phyloP scores from a whole-genome alignment of 1,140 invertebrate species.

The Ctenoplectra terminalis region DNA sequence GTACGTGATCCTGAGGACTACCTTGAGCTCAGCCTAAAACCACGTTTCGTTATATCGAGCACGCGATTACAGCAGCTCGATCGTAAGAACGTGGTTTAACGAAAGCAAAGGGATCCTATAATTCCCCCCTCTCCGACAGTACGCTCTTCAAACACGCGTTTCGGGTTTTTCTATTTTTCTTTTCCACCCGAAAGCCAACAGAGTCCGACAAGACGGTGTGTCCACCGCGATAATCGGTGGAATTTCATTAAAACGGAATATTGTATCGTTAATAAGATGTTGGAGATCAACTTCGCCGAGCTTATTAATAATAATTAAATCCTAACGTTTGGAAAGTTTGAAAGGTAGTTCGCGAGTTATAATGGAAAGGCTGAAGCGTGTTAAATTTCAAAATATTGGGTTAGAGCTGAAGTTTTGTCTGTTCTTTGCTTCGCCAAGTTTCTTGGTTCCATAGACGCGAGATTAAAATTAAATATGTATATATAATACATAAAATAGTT shows the following conservation, averaged over 20 bases:
- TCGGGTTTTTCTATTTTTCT: not conserved
- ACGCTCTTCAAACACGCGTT: conserved; percentile 49
- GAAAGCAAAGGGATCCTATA: conserved; percentile 55
- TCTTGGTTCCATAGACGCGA: too few species aligned
- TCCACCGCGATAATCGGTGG: not conserved
- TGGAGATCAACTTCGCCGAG: not conserved
- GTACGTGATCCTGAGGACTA: conserved; percentile 61
- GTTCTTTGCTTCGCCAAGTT: too few species aligned
- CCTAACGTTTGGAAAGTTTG: not conserved
- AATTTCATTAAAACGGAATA: conserved; percentile 8
- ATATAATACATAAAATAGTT: too few species aligned
- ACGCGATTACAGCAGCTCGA: conserved; percentile 60
- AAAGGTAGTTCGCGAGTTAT: not conserved
- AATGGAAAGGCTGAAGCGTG: not conserved
- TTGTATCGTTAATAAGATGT: not conserved
- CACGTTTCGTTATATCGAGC: conserved; percentile 63
- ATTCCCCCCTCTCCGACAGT: conserved; percentile 50
- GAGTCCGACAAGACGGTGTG: too few species aligned
- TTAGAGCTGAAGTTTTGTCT: not conserved
- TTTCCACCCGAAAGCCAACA: not conserved
- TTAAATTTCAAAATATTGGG: conserved; percentile 1
- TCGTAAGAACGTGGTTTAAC: conserved; percentile 59
- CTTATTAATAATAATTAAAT: conserved; percentile 9
- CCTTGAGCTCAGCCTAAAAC: conserved; percentile 64
- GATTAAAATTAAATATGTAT: too few species aligned